Evolutionary conservation across 2,797 vertebrate species (phyloP), one percentile per base, ranked within the genome.

Genomic region (Phataginus tricuspis): DNA sequence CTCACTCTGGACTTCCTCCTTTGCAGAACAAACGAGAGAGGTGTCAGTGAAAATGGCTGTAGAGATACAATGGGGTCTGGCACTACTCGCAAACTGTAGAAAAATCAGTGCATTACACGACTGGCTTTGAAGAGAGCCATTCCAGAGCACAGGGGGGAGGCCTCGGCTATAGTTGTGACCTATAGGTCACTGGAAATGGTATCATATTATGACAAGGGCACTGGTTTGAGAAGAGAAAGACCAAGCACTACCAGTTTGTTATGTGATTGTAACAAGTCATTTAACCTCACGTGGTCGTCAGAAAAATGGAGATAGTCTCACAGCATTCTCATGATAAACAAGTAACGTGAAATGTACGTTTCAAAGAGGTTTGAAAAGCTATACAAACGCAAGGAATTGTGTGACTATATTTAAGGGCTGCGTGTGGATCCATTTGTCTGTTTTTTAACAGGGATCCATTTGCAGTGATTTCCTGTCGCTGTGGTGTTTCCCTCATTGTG

Each of bases 371-470:
- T 90, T 57, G 57, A 25, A 55, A 90, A 84, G 29, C 23, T 66
- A 49, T 29, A 34, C 49, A n/a, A 61, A 53, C 18, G 15, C 39
- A 29, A 49, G 31, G 51, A 68, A 90, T 64, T 61, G 7, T 63
- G 13, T 85, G 64, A n/a, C n/a, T 72, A 2, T 51, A 57, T 64
- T 55, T 74, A 42, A 14, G 57, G 29, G 10, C 42, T 59, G 42
- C 23, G 19, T 29, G 29, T 51, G 49, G 21, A 79, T 61, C 29
- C 11, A 0, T 78, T 69, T 84, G 23, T 39, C 64, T 92, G 14
- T 84, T 71, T 68, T 39, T 57, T 63, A 78, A 95, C 96, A 99
- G 99, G 99, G 99, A 0, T 99, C 98, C 3, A 68, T 99, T 97
- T 98, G 97, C 25, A 31, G 10, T 0, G 99, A 99, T 82, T 99